Conservation (phyloP, 2,888 invertebrate genomes). For the Leptopilina syphax region DNA sequence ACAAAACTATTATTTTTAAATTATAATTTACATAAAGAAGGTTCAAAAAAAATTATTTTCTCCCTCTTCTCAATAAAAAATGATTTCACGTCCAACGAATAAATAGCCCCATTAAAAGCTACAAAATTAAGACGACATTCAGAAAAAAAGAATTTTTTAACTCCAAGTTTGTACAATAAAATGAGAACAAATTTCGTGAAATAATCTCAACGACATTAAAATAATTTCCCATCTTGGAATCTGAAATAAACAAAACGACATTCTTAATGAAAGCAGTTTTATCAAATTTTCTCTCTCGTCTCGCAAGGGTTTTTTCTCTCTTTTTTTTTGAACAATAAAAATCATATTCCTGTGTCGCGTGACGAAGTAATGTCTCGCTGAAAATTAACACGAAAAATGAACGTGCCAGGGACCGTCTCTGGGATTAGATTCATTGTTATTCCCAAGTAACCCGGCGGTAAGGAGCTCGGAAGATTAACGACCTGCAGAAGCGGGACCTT, state of each 20-base stretch:
- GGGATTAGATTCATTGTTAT: conserved; percentile 68
- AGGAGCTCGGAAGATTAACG: conserved; percentile 56
- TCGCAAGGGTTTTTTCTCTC: too few relatives aligned
- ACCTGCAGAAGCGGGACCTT: conserved; percentile 43
- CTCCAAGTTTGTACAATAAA: background rate
- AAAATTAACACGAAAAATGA: conserved; percentile 58
- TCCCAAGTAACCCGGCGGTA: conserved; percentile 57
- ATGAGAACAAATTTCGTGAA: background rate
- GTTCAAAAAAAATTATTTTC: too few relatives aligned
- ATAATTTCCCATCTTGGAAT: conserved; percentile 38
- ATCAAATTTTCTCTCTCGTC: background rate
- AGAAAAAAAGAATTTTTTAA: too few relatives aligned
- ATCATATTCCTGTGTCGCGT: conserved; percentile 45
- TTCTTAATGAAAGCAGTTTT: conserved; percentile 10
- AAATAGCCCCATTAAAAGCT: too few relatives aligned
- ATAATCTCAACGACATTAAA: conserved; percentile 2
- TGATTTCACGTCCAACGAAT: too few relatives aligned
- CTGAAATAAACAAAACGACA: conserved; percentile 22
- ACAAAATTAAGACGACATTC: too few relatives aligned
- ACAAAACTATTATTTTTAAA: too few relatives aligned
- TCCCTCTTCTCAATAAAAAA: too few relatives aligned
- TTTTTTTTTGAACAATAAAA: conserved; percentile 45
- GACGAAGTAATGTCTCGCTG: conserved; percentile 44
- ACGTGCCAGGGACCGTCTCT: conserved; percentile 61
- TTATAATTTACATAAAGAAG: too few relatives aligned